Evolutionary conservation across 1,140 invertebrate genomes (phyloP).

Genomic region (Andrena cerasifolii): DNA sequence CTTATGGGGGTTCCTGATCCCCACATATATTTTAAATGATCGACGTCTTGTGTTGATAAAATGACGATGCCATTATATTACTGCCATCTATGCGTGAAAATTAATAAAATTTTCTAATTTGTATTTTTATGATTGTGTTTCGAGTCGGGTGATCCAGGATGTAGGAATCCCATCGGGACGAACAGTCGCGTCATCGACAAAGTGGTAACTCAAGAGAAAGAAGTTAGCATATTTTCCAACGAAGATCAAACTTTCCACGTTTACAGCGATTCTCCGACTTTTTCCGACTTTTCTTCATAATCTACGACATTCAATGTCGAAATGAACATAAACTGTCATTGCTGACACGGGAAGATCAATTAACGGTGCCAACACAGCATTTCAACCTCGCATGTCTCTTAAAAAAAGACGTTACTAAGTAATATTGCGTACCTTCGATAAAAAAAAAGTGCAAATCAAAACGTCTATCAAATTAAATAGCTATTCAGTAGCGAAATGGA

Average conservation of each 20-base stretch:
- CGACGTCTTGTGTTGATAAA: no score
- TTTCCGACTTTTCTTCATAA: constrained; percentile 68
- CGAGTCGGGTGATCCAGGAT: constrained; percentile 55
- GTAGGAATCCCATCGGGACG: constrained; percentile 50
- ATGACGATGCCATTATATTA: no score
- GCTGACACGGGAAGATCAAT: neutral
- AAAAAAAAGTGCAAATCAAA: neutral
- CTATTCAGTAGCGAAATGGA: neutral
- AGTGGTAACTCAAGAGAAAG: constrained; percentile 42
- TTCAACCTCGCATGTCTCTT: constrained; percentile 4
- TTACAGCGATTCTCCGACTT: constrained; percentile 65
- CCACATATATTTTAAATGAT: no score
- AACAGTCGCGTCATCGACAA: constrained; percentile 64
- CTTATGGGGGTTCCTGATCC: no score
- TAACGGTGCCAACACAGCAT: constrained; percentile 12
- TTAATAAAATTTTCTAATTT: constrained; percentile 1
- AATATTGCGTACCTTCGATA: neutral
- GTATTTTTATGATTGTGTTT: constrained; percentile 35
- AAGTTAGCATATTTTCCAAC: constrained; percentile 28
- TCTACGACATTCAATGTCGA: neutral
- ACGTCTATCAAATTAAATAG: neutral
- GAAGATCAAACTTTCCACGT: constrained; percentile 57
- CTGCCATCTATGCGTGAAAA: no score
- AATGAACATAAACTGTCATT: neutral
- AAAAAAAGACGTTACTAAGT: no score